Base-by-base conservation (phyloP, 2,797 vertebrate species). In the Okamejei kenojei region DNA sequence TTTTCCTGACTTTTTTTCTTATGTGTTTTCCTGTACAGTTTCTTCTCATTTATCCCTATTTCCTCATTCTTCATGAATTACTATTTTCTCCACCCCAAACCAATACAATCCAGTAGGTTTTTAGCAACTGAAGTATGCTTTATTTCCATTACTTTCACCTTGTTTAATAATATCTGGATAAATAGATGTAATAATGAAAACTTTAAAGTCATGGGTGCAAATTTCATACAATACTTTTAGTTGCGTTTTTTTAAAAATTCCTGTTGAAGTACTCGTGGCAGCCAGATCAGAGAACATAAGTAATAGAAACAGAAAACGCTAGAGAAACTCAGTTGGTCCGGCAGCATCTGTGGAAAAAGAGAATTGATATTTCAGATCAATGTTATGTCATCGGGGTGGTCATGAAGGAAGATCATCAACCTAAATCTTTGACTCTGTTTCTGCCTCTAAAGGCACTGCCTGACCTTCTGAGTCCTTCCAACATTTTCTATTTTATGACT, bases 61-160 rank as follows among this genome's bases (percentile, higher is more conserved):
- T 61, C 94, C 23, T 15, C 68, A 54, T 74, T 74, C 26, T 91
- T 93, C 93, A 81, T 94, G 93, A 94, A 94, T 94, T 94, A 93
- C 82, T 93, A 94, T 95, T 94, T 94, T 94, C 90, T 61, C 95
- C 95, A 96, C 95, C 94, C 94, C 95, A 95, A 95, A 94, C 95
- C 94, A 95, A 96, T 95, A 95, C 95, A 96, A 29, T 76, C 95
- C 94, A 94, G 95, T 94, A 95, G 26, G 13, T 45, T 58, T 58
- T n/a, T 32, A 35, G 32, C 29, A 96, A 95, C 96, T 97, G 95
- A 88, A 68, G n/a, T 32, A 35, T 88, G 17, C 63, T 63, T 86
- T 86, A 84, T 88, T 88, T 88, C 21, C 68, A 15, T 88, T n/a
- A 29, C 26, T 10, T 84, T 61, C 81, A 38, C 68, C 73, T 15